Conservation (phyloP, 2,888 invertebrate species). For the Salpingus planirostris region DNA sequence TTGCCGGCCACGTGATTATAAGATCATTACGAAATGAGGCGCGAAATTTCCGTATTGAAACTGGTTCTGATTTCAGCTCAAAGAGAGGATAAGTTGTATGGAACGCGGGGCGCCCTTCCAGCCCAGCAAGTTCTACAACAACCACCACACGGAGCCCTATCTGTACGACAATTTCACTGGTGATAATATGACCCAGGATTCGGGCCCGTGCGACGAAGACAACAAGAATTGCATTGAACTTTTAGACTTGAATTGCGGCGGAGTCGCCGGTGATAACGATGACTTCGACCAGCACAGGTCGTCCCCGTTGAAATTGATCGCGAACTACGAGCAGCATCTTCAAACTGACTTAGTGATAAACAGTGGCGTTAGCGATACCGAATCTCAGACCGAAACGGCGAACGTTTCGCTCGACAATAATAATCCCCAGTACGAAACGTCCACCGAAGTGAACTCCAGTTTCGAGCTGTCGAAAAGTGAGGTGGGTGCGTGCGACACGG, state of each 20-base stretch:
- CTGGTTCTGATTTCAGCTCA: conserved; percentile 35
- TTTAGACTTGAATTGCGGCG: conserved; percentile 14
- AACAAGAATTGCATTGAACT: conserved; percentile 23
- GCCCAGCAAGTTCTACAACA: conserved; percentile 17
- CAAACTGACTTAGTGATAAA: conserved; percentile 5
- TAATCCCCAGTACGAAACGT: too few relatives aligned
- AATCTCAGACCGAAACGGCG: conserved; percentile 24
- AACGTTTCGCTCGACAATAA: conserved; percentile 4
- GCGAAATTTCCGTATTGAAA: too few relatives aligned
- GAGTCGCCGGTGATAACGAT: conserved; percentile 6
- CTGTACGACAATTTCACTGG: too few relatives aligned
- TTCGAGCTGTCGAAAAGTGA: conserved; percentile 23
- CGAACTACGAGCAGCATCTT: too few relatives aligned
- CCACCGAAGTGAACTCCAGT: conserved; percentile 7
- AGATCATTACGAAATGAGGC: too few relatives aligned
- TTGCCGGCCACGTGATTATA: too few relatives aligned
- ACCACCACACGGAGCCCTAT: conserved; percentile 3
- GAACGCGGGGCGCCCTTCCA: conserved; percentile 48
- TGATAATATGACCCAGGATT: conserved; percentile 41
- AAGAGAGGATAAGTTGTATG: conserved; percentile 54
- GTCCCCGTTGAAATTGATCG: too few relatives aligned
- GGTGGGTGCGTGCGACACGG: conserved; percentile 12
- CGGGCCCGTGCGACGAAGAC: conserved; percentile 29
- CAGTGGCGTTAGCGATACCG: conserved; percentile 18
- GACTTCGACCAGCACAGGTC: too few relatives aligned